These are phyloP conservation scores for Dynastes grantii DNA, from an alignment of 2,888 invertebrate genomes.

Conservation along the genomic window DNA sequence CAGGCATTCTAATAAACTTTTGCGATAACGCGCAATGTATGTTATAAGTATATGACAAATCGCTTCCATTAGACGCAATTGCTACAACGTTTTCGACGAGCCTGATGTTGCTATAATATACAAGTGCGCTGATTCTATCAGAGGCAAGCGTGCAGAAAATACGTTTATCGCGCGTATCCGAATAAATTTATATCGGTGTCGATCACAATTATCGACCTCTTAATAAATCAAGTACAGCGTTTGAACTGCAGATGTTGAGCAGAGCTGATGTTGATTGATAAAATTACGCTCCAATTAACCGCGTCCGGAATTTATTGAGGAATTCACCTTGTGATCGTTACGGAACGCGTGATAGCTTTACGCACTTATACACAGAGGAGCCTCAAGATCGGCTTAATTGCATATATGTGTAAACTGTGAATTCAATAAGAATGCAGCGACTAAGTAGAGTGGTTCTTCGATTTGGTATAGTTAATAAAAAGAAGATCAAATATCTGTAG, in stretches of 20 bases:
- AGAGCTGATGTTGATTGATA: constrained; percentile 41
- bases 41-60: constrained; percentile 25
- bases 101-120: too few relatives aligned
- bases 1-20: background rate
- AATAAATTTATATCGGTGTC: constrained; percentile 43
- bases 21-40: background rate
- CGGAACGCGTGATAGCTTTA: background rate
- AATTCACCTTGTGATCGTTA: constrained; percentile 33
- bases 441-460: too few relatives aligned
- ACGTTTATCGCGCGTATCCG: constrained; percentile 35
- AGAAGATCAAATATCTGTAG: too few relatives aligned
- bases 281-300: constrained; percentile 42
- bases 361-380: background rate
- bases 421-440: too few relatives aligned
- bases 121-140: constrained; percentile 9
- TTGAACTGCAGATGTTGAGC: constrained; percentile 27
- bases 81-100: too few relatives aligned
- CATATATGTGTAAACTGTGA: background rate
- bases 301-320: constrained; percentile 38
- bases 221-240: constrained; percentile 40
- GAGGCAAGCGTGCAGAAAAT: constrained; percentile 3
- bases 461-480: too few relatives aligned
- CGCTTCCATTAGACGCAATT: constrained; percentile 22
- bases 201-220: constrained; percentile 36
- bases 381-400: background rate